Evolutionary conservation across 2,888 invertebrate genomes (phyloP).

Genomic region (Lasioglossum villosulum): DNA sequence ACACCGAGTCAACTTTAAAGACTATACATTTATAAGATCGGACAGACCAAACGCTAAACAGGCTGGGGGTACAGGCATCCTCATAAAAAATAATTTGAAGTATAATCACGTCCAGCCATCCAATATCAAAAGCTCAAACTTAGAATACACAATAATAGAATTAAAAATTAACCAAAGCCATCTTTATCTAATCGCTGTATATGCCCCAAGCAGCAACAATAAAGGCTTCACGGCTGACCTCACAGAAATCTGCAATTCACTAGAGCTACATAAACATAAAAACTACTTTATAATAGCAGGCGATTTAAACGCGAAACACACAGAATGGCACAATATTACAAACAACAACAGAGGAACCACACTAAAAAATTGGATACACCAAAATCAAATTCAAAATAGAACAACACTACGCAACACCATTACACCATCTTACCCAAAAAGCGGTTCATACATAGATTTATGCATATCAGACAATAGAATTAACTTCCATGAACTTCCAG

Average conservation of each 20-base stretch:
- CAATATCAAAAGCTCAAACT: accelerated
- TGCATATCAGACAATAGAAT: not conserved
- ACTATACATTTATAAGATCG: not conserved
- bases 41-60: conserved; percentile 26
- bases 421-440: not conserved
- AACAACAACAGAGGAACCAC: too few relatives aligned
- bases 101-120: not conserved
- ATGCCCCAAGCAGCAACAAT: too few relatives aligned
- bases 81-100: not conserved
- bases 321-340: too few relatives aligned
- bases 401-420: not conserved
- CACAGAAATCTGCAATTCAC: too few relatives aligned
- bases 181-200: too few relatives aligned
- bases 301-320: too few relatives aligned
- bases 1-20: not conserved
- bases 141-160: not conserved
- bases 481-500: not conserved
- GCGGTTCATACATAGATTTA: not conserved
- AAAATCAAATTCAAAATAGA: not conserved
- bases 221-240: too few relatives aligned
- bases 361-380: not conserved
- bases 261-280: too few relatives aligned
- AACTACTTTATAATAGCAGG: too few relatives aligned
- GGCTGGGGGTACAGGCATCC: too few relatives aligned
- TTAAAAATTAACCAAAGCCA: not conserved